Conservation (phyloP, 2,113 vertebrate species). For the Abramis brama region DNA sequence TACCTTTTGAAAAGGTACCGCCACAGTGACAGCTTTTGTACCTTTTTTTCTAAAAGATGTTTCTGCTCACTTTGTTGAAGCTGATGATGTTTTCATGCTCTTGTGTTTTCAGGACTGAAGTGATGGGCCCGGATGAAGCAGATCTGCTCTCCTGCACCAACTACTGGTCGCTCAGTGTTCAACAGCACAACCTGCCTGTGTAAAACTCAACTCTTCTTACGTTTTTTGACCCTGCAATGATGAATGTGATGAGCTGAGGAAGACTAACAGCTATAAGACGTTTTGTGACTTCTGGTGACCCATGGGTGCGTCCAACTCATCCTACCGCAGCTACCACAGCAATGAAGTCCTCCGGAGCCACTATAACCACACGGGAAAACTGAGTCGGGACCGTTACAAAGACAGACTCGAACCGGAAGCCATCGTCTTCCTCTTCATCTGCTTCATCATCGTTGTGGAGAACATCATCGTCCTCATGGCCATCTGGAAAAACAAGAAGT, state of each 20-base stretch:
- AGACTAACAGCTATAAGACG: constrained; percentile 21
- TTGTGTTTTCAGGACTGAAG: no score
- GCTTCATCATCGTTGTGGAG: constrained; percentile 85
- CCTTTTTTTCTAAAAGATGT: no score
- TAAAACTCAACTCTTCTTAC: not conserved
- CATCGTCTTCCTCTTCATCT: constrained; percentile 80
- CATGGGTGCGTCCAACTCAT: constrained; percentile 16
- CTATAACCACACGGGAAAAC: constrained; percentile 89
- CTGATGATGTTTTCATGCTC: no score
- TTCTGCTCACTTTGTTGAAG: no score
- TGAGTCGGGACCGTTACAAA: constrained; percentile 77
- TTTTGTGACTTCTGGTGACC: not conserved
- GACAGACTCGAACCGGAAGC: constrained; percentile 78
- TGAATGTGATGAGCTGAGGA: constrained; percentile 1
- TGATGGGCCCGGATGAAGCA: no score
- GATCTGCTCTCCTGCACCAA: no score
- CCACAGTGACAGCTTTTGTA: no score
- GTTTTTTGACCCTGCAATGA: no score
- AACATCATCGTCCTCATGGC: constrained; percentile 85
- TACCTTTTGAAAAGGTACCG: no score
- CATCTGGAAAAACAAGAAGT: constrained; percentile 88
- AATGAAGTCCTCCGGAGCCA: constrained; percentile 79
- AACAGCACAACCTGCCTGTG: no score
- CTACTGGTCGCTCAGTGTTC: no score
- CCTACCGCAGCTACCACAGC: constrained; percentile 71